A percentile compares a stretch with the other conserved stretches of the same genome.
Conservation (phyloP, 2,888 invertebrate genomes). For the Latrodectus elegans region DNA sequence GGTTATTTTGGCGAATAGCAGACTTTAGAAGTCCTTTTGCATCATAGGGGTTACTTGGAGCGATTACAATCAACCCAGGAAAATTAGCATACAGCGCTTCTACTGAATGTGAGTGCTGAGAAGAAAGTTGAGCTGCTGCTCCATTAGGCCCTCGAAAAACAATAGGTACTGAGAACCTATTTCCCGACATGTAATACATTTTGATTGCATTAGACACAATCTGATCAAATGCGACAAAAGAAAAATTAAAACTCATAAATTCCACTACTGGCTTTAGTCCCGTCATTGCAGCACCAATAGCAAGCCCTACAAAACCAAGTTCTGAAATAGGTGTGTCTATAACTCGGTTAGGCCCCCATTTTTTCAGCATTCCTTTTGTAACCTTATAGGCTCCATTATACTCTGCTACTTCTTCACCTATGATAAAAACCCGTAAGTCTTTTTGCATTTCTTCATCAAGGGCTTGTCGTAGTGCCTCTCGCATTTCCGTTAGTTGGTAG, state of each 20-base stretch:
- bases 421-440: background rate
- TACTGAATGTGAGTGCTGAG: slow-evolving; percentile 8
- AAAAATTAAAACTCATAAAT: slow-evolving; percentile 65
- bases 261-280: slow-evolving; percentile 56
- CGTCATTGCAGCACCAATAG: slow-evolving; percentile 67
- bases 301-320: slow-evolving; percentile 69
- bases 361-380: background rate
- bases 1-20: slow-evolving; percentile 52
- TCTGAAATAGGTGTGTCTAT: slow-evolving; percentile 70
- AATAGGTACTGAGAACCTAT: slow-evolving; percentile 18
- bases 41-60: slow-evolving; percentile 7
- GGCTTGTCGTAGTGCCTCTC: slow-evolving; percentile 3
- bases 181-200: slow-evolving; percentile 19
- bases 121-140: background rate
- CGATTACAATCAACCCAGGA: background rate
- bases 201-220: slow-evolving; percentile 43
- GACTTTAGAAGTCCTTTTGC: slow-evolving; percentile 38
- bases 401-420: slow-evolving; percentile 3
- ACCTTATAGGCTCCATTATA: slow-evolving; percentile 10
- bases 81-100: background rate
- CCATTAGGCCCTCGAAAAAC: slow-evolving; percentile 45
- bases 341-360: slow-evolving; percentile 43
- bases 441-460: background rate
- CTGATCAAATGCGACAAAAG: slow-evolving; percentile 46
- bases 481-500: background rate